Base-by-base conservation (phyloP, 2,797 vertebrate species). In the Tinamus major region DNA sequence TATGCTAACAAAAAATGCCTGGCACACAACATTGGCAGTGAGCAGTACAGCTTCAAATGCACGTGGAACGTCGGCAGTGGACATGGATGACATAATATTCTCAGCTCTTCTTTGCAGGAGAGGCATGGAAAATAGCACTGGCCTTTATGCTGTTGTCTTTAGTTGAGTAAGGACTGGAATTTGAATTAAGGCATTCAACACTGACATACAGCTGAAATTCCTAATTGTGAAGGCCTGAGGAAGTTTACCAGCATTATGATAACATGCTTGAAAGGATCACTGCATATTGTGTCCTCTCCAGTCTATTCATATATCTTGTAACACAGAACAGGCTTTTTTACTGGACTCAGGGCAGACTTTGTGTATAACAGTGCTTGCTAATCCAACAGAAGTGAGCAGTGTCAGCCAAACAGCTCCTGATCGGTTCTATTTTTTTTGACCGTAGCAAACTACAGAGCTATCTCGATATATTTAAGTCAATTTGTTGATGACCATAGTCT, bases 91-190 rank as follows among this genome's bases (percentile, higher is more conserved):
- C 16, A 2, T 53, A 31, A 19, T 49, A 9, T 42, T 76, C 17
- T 24, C 6, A 33, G 44, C 33, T 62, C 31, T 21, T 76, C 69
- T 48, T 75, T 77, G 42, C 23, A 33, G 35, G 53, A 10, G 27
- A 49, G 16, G 16, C 37, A 29, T 77, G 29, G 23, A 77, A 71
- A 77, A 44, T 21, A 62, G 35, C n/a, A 62, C 26, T 44, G 77
- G 33, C 1, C 1, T 35, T 31, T 33, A 33, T 1, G 2, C 35
- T 71, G 31, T 51, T 6, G 0, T 59, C 51, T 31, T 39, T 67
- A 49, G 86, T 48, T 56, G 65, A 72, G 67, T 1, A 72, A 58
- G 24, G 62, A 46, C 14, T 63, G 8, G 1, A 21, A 71, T 65
- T 78, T 82, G 7, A 81, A 51, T 58, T 74, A 68, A 78, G 81